Evolutionary conservation across 2,797 vertebrate species (phyloP), one percentile per base, ranked within the genome.

Genomic region (Hybognathus amarus): DNA sequence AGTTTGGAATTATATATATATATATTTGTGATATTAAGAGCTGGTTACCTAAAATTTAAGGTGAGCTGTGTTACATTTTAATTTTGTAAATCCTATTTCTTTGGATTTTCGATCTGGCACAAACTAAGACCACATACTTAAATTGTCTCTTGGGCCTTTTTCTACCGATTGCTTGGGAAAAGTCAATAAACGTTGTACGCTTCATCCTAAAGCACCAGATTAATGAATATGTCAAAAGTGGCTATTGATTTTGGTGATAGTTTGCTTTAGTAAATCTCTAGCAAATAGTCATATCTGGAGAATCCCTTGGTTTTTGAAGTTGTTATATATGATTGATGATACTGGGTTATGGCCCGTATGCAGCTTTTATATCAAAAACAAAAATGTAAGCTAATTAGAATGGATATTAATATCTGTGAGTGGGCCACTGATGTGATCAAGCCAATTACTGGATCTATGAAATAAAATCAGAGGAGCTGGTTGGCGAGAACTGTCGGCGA

Each of bases 231-330:
- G 81, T 83, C 81, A 83, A 67, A 68, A 68, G 74, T 7, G 22
- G 20, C 81, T 83, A 83, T 83, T 83, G 81, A 83, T 83, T 83
- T 83, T 83, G 81, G 63, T 83, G 81, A 83, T 83, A 76, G 73
- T 83, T 83, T 83, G 63, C 81, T 83, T 83, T 77, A 83, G 81
- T 76, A 83, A 67, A 77, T 83, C 63, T 77, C 63, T 73, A 68
- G 81, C 81, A 83, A 83, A 83, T 83, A 83, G 76, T 78, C 76
- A 77, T 71, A 78, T 83, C 64, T 83, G 67, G 27, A 83, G 67
- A 83, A 78, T 78, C 66, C 52, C 33, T 40, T 40, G 66, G 82
- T 30, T 47, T 83, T 63, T 83, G 38, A 56, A 83, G 67, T 64
- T 70, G 67, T 83, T 83, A 27, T 54, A 59, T 70, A 7, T 61